Percentiles rank a stretch among this genome's conserved stretches.
These are phyloP conservation scores for Meloidogyne floridensis DNA, from an alignment of 1,140 invertebrate genomes.

Conservation along the genomic window DNA sequence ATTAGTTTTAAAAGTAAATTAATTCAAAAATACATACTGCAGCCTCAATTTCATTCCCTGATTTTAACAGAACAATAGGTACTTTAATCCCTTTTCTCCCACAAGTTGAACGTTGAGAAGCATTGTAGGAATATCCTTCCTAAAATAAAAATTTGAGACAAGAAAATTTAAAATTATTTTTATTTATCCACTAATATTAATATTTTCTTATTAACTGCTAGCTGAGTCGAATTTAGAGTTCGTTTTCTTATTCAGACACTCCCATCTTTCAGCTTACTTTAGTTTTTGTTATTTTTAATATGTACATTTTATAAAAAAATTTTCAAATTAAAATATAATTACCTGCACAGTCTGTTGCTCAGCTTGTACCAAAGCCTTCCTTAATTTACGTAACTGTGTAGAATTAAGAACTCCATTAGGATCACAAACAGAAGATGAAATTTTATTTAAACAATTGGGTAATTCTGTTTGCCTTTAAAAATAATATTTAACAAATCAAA, in stretches of 20 bases:
- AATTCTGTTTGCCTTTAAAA: neutral
- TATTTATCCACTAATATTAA: too few species aligned
- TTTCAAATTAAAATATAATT: neutral
- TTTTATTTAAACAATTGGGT: neutral
- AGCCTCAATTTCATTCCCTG: neutral
- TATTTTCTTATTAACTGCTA: too few species aligned
- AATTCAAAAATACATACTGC: neutral
- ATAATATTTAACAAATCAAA: neutral
- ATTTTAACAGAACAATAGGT: constrained; percentile 6
- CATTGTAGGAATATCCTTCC: constrained; percentile 1
- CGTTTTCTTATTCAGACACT: too few species aligned
- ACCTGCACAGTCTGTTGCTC: neutral
- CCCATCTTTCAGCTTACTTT: too few species aligned
- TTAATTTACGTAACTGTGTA: neutral
- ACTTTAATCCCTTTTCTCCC: neutral
- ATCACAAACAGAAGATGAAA: neutral
- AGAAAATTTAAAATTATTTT: too few species aligned
- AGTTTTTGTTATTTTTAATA: too few species aligned
- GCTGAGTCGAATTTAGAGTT: too few species aligned
- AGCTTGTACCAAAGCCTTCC: neutral
- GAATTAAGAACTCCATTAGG: neutral
- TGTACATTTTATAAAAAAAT: too few species aligned
- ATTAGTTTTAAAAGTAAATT: neutral
- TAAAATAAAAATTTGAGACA: neutral
- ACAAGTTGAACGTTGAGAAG: neutral